Base-by-base conservation (phyloP, 2,797 vertebrate genomes). In the Acipenser ruthenus region DNA sequence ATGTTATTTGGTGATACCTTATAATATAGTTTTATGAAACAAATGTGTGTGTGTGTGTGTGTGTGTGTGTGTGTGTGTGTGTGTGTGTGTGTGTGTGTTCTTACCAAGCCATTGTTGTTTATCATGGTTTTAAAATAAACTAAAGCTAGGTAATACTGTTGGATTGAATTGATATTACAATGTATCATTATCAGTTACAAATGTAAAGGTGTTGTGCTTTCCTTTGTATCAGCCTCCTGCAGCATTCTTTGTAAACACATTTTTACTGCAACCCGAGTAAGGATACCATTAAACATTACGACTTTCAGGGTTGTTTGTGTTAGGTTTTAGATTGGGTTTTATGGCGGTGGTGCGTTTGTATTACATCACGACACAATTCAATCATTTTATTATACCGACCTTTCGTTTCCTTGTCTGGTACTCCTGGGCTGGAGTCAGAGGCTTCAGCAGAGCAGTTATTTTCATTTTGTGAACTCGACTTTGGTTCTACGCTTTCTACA, bases 331-430 rank as follows among this genome's bases (percentile, higher is more conserved):
- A 87, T 89, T 88, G 81, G 90, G 86, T 88, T 93, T 93, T 94
- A 94, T 90, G 92, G 85, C 83, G 90, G 89, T 84, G 87, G 84
- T 83, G 79, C 83, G 84, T 89, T 90, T 88, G 82, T 83, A 86
- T 85, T 89, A 87, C 88, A 86, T 86, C 88, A 84, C 86, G 86
- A 86, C 84, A 80, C 90, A 89, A 89, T 89, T 89, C 75, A 92
- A 92, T 84, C 83, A 88, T 82, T 92, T 85, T 87, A 80, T 85
- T 85, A 88, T 91, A 95, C 96, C 93, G 90, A 99, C 96, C 96
- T 99, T 97, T 97, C 79, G 88, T 90, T 82, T 98, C 95, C 83
- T 93, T 93, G 80, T 93, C 94, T 71, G 91, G 92, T 84, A 90
- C 84, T 88, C 95, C 95, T 51, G 96, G 96, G 79, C 95, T 97